phyloP scores from a whole-genome alignment of 1,140 invertebrate species.

The Eurosta solidaginis region DNA sequence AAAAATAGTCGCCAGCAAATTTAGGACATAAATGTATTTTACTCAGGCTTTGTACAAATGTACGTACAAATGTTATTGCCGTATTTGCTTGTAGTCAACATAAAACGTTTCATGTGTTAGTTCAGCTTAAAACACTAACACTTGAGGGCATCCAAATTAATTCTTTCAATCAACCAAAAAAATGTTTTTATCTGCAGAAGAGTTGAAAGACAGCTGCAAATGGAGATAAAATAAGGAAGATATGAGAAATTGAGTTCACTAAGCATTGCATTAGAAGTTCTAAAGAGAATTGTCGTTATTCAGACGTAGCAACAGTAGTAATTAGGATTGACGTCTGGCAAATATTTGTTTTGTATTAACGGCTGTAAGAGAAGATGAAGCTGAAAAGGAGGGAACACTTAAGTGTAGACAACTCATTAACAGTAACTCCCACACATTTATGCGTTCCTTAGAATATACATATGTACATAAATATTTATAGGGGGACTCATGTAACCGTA shows the following conservation, averaged over 20 bases:
- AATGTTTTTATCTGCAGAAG: not conserved
- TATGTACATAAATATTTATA: too few relatives aligned
- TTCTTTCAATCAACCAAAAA: not conserved
- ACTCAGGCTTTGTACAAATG: too few relatives aligned
- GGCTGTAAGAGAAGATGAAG: not conserved
- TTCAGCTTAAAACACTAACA: not conserved
- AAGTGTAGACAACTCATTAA: not conserved
- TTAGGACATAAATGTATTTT: too few relatives aligned
- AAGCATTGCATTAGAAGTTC: not conserved
- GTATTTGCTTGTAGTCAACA: not conserved
- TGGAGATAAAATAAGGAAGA: not conserved
- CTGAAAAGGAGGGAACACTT: not conserved
- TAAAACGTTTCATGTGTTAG: not conserved
- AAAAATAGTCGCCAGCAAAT: too few relatives aligned
- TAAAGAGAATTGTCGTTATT: not conserved
- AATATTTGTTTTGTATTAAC: constrained; percentile 18
- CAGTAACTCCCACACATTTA: not conserved
- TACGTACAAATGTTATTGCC: not conserved
- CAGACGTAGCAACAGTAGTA: not conserved
- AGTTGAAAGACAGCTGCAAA: not conserved
- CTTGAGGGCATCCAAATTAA: constrained; percentile 12
- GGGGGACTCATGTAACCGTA: too few relatives aligned
- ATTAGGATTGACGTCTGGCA: constrained; percentile 1
- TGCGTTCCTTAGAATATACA: too few relatives aligned
- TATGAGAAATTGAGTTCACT: not conserved